Conservation (phyloP, 1,140 invertebrate genomes). For the Listronotus oregonensis region DNA sequence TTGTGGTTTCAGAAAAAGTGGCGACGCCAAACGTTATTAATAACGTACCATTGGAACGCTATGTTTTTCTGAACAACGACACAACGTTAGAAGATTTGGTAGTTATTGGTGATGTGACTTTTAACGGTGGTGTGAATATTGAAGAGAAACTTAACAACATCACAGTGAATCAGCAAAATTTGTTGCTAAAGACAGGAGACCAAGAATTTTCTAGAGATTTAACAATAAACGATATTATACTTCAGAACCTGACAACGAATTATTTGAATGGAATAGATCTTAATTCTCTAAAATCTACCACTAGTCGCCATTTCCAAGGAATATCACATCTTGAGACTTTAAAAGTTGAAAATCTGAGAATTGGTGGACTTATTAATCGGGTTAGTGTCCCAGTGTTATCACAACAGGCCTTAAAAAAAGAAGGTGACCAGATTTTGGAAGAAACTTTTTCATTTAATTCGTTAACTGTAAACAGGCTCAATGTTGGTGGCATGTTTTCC, state of each 20-base stretch:
- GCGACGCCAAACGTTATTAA: slow-evolving; percentile 41
- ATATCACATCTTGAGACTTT: slow-evolving; percentile 9
- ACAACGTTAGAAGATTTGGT: slow-evolving; percentile 36
- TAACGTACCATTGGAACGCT: slow-evolving; percentile 34
- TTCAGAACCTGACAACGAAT: slow-evolving; percentile 32
- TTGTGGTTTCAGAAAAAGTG: slow-evolving; percentile 38
- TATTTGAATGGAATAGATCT: slow-evolving; percentile 26
- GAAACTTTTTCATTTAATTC: slow-evolving; percentile 43
- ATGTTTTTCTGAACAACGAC: slow-evolving; percentile 37
- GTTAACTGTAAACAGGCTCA: slow-evolving; percentile 35
- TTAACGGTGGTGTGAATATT: slow-evolving; percentile 36
- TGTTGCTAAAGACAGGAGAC: slow-evolving; percentile 43
- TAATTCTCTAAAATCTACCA: background rate
- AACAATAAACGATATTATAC: slow-evolving; percentile 15
- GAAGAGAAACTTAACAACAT: slow-evolving; percentile 39
- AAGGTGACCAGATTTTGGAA: slow-evolving; percentile 44
- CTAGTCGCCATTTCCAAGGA: background rate
- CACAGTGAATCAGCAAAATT: slow-evolving; percentile 32
- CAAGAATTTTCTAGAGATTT: slow-evolving; percentile 42
- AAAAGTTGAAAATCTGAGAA: slow-evolving; percentile 41
- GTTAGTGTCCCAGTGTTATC: slow-evolving; percentile 47
- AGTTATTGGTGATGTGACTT: slow-evolving; percentile 41
- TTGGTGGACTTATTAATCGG: slow-evolving; percentile 51
- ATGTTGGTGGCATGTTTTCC: slow-evolving; percentile 17
- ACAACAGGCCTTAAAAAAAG: slow-evolving; percentile 46